Evolutionary conservation across 2,888 invertebrate species (phyloP), one percentile per base, ranked within the genome.

Genomic region (Chrysolina americana): DNA sequence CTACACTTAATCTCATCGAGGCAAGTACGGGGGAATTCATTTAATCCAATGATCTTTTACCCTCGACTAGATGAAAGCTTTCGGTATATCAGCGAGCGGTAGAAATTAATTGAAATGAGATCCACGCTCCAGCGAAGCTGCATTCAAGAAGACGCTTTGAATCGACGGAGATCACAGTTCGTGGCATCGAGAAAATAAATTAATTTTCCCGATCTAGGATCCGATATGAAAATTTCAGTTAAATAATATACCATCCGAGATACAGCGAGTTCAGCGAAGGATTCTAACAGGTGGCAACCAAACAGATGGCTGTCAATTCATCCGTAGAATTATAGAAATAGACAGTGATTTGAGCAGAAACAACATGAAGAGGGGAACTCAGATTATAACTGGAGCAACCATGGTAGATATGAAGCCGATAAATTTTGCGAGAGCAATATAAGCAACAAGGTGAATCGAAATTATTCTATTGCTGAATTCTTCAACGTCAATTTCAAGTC

Each of bases 21-120:
- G 53, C 21, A 13, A 53, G 13, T 21, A 53, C 53, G 53, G 53
- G 21, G 21, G 53, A 11, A 53, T 21, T 53, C 21, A 13, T 53
- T 53, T 53, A 53, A 53, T 53, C 53, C 53, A 23, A 53, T 53
- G 53, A 53, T 53, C 53, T 53, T 53, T 53, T 53, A 53, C 53
- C 21, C 53, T 53, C 21, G 21, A 53, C 21, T 13, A 13, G 21
- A 53, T 53, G 53, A 21, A 53, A 53, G 53, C 53, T 53, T 53
- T 53, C 53, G 17, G 48, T 17, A 48, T 48, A 48, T 17, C 48
- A 19, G 53, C 23, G 21, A 19, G 53, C 23, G 53, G 53, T 53
- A 53, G 53, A 53, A 53, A 53, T 53, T 53, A 53, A 53, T 53
- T 53, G 53, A 13, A 53, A 19, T 53, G 21, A 53, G 53, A 21